These are phyloP conservation scores for Drosophila lini DNA, from an alignment of 1,140 invertebrate species.

Conservation along the genomic window DNA sequence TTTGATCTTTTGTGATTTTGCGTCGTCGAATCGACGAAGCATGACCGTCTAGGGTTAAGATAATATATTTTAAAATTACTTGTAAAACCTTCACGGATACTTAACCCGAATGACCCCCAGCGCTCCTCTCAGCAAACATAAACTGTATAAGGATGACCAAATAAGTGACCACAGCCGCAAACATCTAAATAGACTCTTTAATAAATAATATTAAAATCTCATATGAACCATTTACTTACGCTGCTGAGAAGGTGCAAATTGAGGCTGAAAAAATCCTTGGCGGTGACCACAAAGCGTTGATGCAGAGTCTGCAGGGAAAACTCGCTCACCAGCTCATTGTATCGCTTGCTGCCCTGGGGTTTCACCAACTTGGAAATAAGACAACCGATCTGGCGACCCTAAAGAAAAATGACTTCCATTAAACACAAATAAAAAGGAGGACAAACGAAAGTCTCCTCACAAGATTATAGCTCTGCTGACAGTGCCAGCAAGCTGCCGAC, in stretches of 20 bases:
- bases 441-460: slow-evolving; percentile 24
- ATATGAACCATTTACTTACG: slow-evolving; percentile 37
- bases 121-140: slow-evolving; percentile 72
- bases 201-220: not conserved
- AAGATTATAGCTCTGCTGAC: slow-evolving; percentile 62
- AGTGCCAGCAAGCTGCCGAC: slow-evolving; percentile 62
- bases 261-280: slow-evolving; percentile 78
- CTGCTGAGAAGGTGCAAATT: slow-evolving; percentile 72
- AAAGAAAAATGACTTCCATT: not conserved
- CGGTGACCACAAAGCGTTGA: slow-evolving; percentile 73
- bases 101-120: not conserved
- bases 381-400: slow-evolving; percentile 77
- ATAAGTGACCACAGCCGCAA: slow-evolving; percentile 78
- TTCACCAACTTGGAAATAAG: slow-evolving; percentile 70
- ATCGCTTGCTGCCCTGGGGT: slow-evolving; percentile 66
- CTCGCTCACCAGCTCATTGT: slow-evolving; percentile 76
- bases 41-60: no score
- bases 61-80: not conserved
- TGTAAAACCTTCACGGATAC: not conserved
- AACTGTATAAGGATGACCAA: slow-evolving; percentile 81
- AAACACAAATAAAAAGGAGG: not conserved
- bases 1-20: no score
- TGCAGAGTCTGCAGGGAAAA: slow-evolving; percentile 75
- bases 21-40: no score
- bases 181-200: slow-evolving; percentile 58